These are phyloP conservation scores for Philonicus albiceps DNA, from an alignment of 2,888 invertebrate species.

Conservation along the genomic window DNA sequence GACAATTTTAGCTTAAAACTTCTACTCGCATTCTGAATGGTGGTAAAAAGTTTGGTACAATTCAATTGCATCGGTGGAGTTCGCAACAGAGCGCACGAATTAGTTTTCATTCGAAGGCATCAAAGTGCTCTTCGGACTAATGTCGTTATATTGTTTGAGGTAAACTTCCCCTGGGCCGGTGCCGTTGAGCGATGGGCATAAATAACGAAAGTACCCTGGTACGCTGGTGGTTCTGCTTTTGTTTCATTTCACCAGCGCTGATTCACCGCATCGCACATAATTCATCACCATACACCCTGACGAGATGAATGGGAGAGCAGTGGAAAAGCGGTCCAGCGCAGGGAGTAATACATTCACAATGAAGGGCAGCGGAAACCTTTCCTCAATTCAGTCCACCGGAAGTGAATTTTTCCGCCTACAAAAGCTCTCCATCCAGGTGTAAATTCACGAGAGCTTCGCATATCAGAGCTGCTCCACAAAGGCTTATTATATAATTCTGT, in stretches of 20 bases:
- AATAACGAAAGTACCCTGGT: background rate
- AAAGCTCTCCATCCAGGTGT: constrained; percentile 26
- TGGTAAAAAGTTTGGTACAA: background rate
- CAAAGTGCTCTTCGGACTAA: background rate
- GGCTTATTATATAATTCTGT: background rate
- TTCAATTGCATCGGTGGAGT: background rate
- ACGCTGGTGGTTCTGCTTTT: background rate
- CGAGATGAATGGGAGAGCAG: background rate
- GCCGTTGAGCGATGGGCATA: background rate
- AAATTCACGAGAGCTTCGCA: constrained; percentile 10
- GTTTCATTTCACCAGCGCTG: background rate
- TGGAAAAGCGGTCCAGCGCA: background rate
- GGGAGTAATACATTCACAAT: background rate
- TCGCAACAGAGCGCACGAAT: background rate
- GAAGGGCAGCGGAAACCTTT: constrained; percentile 12
- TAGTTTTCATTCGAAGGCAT: background rate
- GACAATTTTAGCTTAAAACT: background rate
- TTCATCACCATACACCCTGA: background rate
- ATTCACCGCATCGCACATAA: background rate
- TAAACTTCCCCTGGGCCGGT: background rate
- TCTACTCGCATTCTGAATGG: background rate
- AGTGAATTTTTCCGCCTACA: constrained; percentile 6
- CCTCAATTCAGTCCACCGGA: constrained; percentile 2
- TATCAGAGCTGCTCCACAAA: background rate
- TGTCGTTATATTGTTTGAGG: background rate